phyloP scores from a whole-genome alignment of 1,140 invertebrate genomes.

The Odontomachus brunneus region DNA sequence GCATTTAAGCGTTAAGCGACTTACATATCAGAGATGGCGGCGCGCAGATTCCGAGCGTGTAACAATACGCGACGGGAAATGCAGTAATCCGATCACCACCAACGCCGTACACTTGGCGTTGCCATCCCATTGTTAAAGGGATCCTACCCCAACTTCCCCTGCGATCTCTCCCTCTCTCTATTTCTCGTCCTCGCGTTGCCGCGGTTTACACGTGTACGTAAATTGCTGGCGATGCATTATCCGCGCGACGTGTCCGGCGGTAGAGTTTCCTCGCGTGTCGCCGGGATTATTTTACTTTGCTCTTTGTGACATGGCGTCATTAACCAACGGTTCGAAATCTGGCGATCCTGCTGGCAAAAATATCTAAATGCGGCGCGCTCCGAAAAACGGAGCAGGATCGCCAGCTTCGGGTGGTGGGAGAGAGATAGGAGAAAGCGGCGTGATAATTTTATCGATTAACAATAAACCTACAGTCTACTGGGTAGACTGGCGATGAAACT shows the following conservation, averaged over 20 bases:
- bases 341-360: background rate
- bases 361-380: background rate
- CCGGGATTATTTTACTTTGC: constrained; percentile 40
- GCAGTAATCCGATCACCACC: constrained; percentile 53
- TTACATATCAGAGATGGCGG: constrained; percentile 48
- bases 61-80: constrained; percentile 59
- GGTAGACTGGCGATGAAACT: background rate
- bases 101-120: constrained; percentile 20
- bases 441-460: constrained; percentile 10
- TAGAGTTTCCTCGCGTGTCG: constrained; percentile 27
- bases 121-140: constrained; percentile 34
- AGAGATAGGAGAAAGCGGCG: background rate
- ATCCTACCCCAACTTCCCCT: background rate
- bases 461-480: background rate
- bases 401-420: background rate
- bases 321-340: background rate
- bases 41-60: constrained; percentile 52
- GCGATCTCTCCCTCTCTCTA: background rate
- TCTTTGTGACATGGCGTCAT: background rate
- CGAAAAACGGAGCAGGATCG: background rate
- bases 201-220: constrained; percentile 38
- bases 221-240: constrained; percentile 48
- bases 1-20: constrained; percentile 52
- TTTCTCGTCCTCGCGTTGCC: background rate
- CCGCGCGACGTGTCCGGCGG: constrained; percentile 21